Evolutionary conservation across 2,888 invertebrate species (phyloP).

Genomic region (Eristalis pertinax): DNA sequence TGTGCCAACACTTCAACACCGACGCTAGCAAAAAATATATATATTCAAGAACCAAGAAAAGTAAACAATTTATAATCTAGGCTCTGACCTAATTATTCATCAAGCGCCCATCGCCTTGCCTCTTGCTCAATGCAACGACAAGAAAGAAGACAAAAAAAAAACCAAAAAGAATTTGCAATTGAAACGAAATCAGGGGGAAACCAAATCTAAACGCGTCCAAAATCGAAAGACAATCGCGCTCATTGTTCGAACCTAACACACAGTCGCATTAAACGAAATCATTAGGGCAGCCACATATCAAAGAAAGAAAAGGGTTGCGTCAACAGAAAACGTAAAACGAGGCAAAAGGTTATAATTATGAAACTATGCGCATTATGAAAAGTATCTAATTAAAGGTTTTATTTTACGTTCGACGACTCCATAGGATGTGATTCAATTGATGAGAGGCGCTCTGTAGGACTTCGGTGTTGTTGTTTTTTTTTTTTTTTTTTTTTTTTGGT

Average conservation of each 20-base stretch:
- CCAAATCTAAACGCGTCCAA: background rate
- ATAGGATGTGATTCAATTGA: background rate
- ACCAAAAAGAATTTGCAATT: background rate
- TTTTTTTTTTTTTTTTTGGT: background rate
- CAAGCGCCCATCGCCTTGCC: background rate
- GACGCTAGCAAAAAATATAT: too few species aligned
- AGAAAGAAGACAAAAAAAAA: background rate
- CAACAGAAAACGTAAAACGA: background rate
- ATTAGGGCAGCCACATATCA: constrained; percentile 20
- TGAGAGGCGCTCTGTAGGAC: background rate
- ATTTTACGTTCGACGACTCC: background rate
- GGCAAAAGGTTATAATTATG: background rate
- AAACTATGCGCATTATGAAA: constrained; percentile 7
- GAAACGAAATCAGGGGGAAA: background rate
- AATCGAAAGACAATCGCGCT: background rate
- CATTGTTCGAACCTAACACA: constrained; percentile 26
- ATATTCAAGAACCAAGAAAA: background rate
- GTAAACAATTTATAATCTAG: background rate
- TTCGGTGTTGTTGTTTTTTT: too few species aligned
- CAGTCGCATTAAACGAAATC: constrained; percentile 6
- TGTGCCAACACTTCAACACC: background rate
- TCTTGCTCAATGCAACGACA: background rate
- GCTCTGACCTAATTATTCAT: constrained; percentile 1
- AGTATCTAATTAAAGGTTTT: constrained; percentile 4
- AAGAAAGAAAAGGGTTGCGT: constrained; percentile 5